These are phyloP conservation scores for Tipula helvola DNA, from an alignment of 2,888 invertebrate genomes.

Conservation along the genomic window DNA sequence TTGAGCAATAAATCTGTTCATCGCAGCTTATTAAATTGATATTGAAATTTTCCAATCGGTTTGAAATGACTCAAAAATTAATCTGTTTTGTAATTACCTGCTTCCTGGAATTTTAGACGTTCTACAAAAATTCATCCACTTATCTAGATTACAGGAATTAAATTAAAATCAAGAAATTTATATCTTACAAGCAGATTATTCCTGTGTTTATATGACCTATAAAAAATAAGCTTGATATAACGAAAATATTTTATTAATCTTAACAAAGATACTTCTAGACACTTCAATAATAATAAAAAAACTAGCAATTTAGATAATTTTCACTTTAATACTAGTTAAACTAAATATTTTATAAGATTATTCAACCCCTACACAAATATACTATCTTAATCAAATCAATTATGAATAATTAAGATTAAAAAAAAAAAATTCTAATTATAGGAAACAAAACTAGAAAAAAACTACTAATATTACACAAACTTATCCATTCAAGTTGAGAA, in stretches of 20 bases:
- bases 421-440: not conserved
- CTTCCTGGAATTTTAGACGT: no score
- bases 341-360: not conserved
- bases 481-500: not conserved
- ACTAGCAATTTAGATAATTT: not conserved
- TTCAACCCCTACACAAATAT: not conserved
- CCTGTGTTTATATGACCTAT: not conserved
- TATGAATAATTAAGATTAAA: not conserved
- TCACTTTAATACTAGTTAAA: not conserved
- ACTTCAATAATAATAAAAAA: not conserved
- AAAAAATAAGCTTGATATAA: not conserved
- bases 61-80: no score
- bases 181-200: no score
- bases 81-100: no score
- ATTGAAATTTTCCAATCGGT: no score
- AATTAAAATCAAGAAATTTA: no score
- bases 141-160: no score
- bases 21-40: no score
- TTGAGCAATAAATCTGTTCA: no score
- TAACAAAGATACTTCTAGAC: not conserved
- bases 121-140: no score
- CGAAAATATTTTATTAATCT: not conserved
- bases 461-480: not conserved
- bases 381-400: not conserved
- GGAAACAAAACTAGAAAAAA: not conserved